Conservation (phyloP, 2,888 invertebrate genomes). For the Acanthopleura granulata region DNA sequence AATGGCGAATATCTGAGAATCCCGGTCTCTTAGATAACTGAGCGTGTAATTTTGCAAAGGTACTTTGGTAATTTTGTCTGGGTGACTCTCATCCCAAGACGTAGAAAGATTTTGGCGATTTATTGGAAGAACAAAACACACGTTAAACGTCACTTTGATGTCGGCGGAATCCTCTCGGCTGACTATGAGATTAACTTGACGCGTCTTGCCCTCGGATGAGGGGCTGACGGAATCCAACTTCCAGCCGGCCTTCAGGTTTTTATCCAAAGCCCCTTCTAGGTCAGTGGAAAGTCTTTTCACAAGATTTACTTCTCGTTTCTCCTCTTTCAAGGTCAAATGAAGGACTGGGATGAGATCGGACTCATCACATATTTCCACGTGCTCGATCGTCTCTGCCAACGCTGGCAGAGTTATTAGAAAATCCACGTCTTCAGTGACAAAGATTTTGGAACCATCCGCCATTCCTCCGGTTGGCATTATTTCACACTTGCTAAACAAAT, state of each 20-base stretch:
- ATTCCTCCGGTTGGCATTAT: not conserved
- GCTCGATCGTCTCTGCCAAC: not conserved
- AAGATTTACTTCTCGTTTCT: not conserved
- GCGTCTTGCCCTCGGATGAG: not conserved
- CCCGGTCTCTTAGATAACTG: not conserved
- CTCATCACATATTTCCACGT: not conserved
- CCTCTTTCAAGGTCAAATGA: not conserved
- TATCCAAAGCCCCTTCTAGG: not conserved
- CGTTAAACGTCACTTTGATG: not conserved
- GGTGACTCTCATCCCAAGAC: not conserved
- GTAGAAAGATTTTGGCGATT: not conserved
- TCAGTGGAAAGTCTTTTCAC: not conserved
- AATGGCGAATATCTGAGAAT: not conserved
- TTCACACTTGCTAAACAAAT: not conserved
- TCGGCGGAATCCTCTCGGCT: not conserved
- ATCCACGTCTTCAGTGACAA: not conserved
- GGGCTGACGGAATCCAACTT: not conserved
- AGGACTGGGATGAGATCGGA: not conserved
- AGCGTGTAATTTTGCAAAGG: constrained; percentile 4
- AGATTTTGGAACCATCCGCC: not conserved
- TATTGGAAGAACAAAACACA: not conserved
- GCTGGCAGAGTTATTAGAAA: not conserved
- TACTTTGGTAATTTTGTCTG: not conserved
- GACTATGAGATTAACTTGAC: not conserved
- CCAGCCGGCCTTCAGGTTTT: not conserved